phyloP scores from a whole-genome alignment of 2,888 invertebrate species.

The Leptinotarsa juncta region DNA sequence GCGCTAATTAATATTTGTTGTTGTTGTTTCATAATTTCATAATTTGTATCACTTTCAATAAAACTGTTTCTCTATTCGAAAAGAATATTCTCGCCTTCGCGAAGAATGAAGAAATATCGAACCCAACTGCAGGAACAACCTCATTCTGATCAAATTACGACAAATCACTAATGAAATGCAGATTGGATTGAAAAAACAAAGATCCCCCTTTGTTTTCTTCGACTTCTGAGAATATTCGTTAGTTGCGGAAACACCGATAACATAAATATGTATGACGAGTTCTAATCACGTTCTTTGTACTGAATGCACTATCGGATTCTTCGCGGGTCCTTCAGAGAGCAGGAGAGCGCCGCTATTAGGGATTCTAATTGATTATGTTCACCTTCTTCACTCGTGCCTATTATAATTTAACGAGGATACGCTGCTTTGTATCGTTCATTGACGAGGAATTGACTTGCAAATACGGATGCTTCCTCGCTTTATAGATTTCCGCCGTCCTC shows the following conservation, averaged over 20 bases:
- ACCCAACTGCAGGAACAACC: conserved; percentile 14
- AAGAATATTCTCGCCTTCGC: background rate
- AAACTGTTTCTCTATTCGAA: too few species aligned
- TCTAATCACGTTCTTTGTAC: conserved; percentile 50
- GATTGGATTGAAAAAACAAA: conserved; percentile 50
- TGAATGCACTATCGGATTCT: conserved; percentile 50
- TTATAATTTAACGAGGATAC: conserved; percentile 53
- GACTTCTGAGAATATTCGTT: conserved; percentile 46
- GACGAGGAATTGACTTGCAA: conserved; percentile 53
- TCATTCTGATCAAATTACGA: conserved; percentile 44
- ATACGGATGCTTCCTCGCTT: conserved; percentile 46
- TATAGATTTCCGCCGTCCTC: conserved; percentile 28
- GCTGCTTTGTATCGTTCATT: conserved; percentile 52
- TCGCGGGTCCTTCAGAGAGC: conserved; percentile 33
- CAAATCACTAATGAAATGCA: conserved; percentile 49
- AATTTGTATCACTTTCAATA: too few species aligned
- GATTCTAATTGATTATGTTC: conserved; percentile 54
- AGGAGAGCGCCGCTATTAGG: conserved; percentile 48
- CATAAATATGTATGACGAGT: conserved; percentile 52
- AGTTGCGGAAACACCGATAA: conserved; percentile 49
- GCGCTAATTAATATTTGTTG: too few species aligned
- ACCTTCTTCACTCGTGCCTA: conserved; percentile 53
- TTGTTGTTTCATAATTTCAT: too few species aligned
- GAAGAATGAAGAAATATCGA: conserved; percentile 2
- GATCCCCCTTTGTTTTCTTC: conserved; percentile 46